Evolutionary conservation across 2,797 vertebrate species (phyloP), one percentile per base, ranked within the genome.

Genomic region (Enteromius fasciolatus): DNA sequence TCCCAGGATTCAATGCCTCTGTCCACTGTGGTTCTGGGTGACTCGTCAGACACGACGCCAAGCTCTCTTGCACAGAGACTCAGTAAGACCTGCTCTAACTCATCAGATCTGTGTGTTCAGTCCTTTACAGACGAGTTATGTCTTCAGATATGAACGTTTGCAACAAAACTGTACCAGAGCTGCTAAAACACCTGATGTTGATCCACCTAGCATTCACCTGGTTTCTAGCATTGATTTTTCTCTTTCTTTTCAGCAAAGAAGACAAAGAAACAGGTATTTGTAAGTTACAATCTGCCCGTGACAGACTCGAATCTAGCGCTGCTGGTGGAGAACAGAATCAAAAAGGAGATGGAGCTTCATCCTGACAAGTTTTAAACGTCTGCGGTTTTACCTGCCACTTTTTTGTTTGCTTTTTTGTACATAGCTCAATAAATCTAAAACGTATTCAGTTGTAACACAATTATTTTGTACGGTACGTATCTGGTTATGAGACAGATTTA

Each of bases 211-310:
- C 0, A 9, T 39, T 39, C 64, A 39, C 12, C 41, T 46, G 4
- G 39, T 23, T 17, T 57, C 20, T 17, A 77, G 2, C 23, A 77
- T 76, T 61, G 41, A 84, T 2, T 54, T 10, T 63, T 39, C 83
- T 5, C 78, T 75, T 84, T 20, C 59, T 84, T 88, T 82, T 46
- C 92, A 99, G 98, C 98, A 87, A 97, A 96, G 95, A 98, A 96
- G 94, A 99, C 97, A 3, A 96, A 95, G 91, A 99, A 98, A 83
- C 98, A 99, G 90, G 94, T 99, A 67, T 99, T 96, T 91, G 96
- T 97, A 89, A 99, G 98, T 90, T 97, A 97, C 90, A 98, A 96
- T 80, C 93, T 99, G 61, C 95, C 96, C 3, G 90, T 92, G 86
- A 95, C 94, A 0, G 94, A 97, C 90, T 92, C 94, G 83, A 95